These are phyloP conservation scores for Paraplagusia blochii DNA, from an alignment of 2,113 vertebrate genomes.

Conservation along the genomic window DNA sequence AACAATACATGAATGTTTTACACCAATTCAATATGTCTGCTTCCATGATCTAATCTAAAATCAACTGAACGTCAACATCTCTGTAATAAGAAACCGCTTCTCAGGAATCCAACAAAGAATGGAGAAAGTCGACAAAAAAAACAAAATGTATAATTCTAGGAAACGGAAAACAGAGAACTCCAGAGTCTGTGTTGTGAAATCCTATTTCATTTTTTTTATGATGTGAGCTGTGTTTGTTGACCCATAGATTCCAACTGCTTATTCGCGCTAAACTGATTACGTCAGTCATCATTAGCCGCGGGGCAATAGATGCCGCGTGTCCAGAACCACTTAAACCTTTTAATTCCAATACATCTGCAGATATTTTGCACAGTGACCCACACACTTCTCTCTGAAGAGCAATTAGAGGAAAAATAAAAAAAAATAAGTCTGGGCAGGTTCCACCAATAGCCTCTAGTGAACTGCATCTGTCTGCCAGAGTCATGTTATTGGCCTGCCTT, in stretches of 20 bases:
- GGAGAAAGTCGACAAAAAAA: too few species aligned
- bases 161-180: too few species aligned
- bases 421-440: conserved; percentile 33
- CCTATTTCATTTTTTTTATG: too few species aligned
- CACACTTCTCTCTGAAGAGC: conserved; percentile 9
- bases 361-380: conserved; percentile 1
- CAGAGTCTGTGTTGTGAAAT: too few species aligned
- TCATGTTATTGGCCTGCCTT: conserved; percentile 58
- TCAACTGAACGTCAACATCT: too few species aligned
- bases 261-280: conserved; percentile 7
- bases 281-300: conserved; percentile 7
- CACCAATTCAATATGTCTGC: too few species aligned
- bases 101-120: too few species aligned
- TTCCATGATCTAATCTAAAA: too few species aligned
- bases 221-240: neutral
- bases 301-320: neutral
- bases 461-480: conserved; percentile 48
- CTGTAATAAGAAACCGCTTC: too few species aligned
- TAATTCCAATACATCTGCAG: neutral
- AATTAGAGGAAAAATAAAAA: neutral
- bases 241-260: neutral
- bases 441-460: conserved; percentile 38
- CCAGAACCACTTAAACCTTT: neutral
- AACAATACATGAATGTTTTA: too few species aligned
- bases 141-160: too few species aligned